phyloP scores from a whole-genome alignment of 2,888 invertebrate genomes.

The Dichetophora obliterata region DNA sequence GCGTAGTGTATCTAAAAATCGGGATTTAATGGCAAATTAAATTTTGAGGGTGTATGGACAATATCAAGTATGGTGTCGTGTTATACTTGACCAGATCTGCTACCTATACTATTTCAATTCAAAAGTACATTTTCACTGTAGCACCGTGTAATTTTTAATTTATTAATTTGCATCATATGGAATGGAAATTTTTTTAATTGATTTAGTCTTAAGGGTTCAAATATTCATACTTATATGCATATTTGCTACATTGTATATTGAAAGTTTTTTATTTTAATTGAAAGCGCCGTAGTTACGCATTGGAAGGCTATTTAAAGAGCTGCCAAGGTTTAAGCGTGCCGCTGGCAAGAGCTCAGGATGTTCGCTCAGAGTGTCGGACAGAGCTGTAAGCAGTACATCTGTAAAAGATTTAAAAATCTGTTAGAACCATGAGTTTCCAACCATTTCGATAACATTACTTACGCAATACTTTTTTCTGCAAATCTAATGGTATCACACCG shows the following conservation, averaged over 20 bases:
- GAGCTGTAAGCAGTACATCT: constrained; percentile 82
- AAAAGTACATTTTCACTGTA: no score
- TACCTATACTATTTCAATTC: no score
- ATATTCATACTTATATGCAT: constrained; percentile 4
- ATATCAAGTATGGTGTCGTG: no score
- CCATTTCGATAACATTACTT: constrained; percentile 46
- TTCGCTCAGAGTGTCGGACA: constrained; percentile 81
- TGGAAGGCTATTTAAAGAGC: constrained; percentile 65
- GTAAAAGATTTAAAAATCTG: constrained; percentile 51
- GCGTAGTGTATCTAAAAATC: no score
- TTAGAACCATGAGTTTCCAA: background rate
- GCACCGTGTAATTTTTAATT: background rate
- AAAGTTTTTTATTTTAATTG: background rate
- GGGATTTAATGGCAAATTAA: no score
- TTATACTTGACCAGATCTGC: no score
- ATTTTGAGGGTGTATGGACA: no score
- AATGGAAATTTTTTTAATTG: constrained; percentile 26
- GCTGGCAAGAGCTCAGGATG: constrained; percentile 77
- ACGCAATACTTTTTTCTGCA: constrained; percentile 86
- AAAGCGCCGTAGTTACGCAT: constrained; percentile 54
- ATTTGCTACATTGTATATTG: background rate
- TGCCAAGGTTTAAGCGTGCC: constrained; percentile 72
- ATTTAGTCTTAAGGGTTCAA: constrained; percentile 32
- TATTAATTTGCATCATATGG: background rate
- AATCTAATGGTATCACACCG: constrained; percentile 79